These are phyloP conservation scores for Leucophenga maculata DNA, from an alignment of 2,888 invertebrate genomes.

Conservation along the genomic window DNA sequence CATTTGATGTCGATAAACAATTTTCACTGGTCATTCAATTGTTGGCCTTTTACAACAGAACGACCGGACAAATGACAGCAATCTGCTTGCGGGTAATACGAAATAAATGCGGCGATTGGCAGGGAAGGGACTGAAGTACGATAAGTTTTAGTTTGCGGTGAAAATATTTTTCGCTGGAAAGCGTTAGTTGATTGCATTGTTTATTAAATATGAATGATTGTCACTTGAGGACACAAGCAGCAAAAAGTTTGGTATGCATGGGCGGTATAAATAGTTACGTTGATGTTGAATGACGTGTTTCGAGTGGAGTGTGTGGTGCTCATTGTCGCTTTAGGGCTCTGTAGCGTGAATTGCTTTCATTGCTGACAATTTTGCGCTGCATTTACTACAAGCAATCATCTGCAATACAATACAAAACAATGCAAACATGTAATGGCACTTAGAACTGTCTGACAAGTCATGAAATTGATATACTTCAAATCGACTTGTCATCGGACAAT, in stretches of 20 bases:
- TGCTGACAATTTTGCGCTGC: constrained; percentile 5
- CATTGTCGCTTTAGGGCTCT: neutral
- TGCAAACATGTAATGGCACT: constrained; percentile 44
- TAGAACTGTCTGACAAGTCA: constrained; percentile 56
- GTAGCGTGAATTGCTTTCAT: neutral
- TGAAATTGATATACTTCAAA: constrained; percentile 46
- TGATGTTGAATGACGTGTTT: neutral
- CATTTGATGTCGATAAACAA: constrained; percentile 52
- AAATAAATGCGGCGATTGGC: neutral
- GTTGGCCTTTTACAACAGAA: neutral
- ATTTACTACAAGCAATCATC: constrained; percentile 29
- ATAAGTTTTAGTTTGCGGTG: neutral
- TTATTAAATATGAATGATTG: constrained; percentile 65
- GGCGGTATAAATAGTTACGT: constrained; percentile 37
- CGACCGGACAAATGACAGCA: neutral
- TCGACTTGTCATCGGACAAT: constrained; percentile 19
- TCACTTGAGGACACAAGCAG: constrained; percentile 53
- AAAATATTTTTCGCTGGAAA: constrained; percentile 13
- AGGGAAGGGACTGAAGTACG: neutral
- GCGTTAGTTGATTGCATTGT: constrained; percentile 60
- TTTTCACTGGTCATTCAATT: constrained; percentile 48
- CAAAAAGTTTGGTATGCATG: neutral
- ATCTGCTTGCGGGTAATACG: neutral
- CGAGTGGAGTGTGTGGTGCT: neutral
- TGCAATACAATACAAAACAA: neutral